Conservation (phyloP, 2,888 invertebrate species). For the Oligia fasciuncula region DNA sequence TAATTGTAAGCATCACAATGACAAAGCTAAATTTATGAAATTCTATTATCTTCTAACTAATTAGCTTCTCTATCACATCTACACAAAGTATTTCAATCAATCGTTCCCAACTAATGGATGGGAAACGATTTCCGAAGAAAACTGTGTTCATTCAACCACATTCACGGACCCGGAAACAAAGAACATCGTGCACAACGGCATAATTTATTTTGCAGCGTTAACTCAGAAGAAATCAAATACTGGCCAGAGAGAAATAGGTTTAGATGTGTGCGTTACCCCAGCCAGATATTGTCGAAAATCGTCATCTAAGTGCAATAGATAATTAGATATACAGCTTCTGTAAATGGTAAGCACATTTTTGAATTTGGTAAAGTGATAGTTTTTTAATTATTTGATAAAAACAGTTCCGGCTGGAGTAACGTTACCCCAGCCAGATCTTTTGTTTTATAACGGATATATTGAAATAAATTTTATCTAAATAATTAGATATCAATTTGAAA, state of each 20-base stretch:
- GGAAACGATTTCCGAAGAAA: conserved; percentile 37
- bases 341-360: too few relatives aligned
- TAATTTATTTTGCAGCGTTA: conserved; percentile 23
- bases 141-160: conserved; percentile 44
- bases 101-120: conserved; percentile 26
- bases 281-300: too few relatives aligned
- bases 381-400: too few relatives aligned
- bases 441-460: too few relatives aligned
- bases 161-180: conserved; percentile 26
- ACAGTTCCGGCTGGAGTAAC: too few relatives aligned
- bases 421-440: too few relatives aligned
- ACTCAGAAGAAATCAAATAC: conserved; percentile 10
- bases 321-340: too few relatives aligned
- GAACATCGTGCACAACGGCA: conserved; percentile 19
- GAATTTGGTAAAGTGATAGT: too few relatives aligned
- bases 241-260: background rate
- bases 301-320: too few relatives aligned
- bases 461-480: too few relatives aligned
- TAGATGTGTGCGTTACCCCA: too few relatives aligned
- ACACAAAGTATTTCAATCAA: conserved; percentile 43
- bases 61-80: conserved; percentile 34
- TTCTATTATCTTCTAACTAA: conserved; percentile 35
- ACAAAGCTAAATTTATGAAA: conserved; percentile 1
- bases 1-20: conserved; percentile 1
- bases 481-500: too few relatives aligned